phyloP scores from a whole-genome alignment of 2,888 invertebrate genomes.

The Cantharis flavilabris region DNA sequence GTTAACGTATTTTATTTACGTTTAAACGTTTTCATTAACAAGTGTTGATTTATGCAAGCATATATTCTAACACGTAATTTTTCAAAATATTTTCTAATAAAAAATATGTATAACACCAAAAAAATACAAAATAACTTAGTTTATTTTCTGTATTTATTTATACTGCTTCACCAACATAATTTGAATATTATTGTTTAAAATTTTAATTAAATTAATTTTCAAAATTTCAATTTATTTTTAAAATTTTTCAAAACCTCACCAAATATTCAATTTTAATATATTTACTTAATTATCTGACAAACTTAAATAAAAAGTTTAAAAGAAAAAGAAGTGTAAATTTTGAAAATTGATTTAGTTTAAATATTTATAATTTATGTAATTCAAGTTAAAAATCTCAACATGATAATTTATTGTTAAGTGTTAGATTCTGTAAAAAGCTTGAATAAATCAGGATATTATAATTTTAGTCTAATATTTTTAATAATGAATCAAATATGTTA shows the following conservation, averaged over 20 bases:
- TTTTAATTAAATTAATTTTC: no score
- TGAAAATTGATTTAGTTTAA: no score
- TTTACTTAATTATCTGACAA: no score
- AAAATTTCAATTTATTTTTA: no score
- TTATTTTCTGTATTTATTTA: not conserved
- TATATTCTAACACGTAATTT: not conserved
- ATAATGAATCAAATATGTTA: not conserved
- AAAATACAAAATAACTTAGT: not conserved
- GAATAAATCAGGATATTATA: not conserved
- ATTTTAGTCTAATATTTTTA: not conserved
- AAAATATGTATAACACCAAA: not conserved
- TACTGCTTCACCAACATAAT: not conserved
- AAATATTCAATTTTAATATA: no score
- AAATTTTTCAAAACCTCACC: no score
- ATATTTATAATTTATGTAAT: no score
- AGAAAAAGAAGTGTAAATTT: no score
- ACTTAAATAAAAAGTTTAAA: no score
- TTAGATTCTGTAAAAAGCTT: not conserved
- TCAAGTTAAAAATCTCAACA: not conserved
- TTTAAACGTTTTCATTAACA: not conserved
- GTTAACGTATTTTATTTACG: not conserved
- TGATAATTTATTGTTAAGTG: not conserved
- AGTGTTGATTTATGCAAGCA: not conserved
- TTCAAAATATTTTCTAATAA: not conserved
- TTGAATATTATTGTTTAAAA: not conserved